Percentiles rank a stretch among this genome's conserved stretches.
Conservation (phyloP, 2,888 invertebrate genomes). For the Ashinkailepas kermadecensis region DNA sequence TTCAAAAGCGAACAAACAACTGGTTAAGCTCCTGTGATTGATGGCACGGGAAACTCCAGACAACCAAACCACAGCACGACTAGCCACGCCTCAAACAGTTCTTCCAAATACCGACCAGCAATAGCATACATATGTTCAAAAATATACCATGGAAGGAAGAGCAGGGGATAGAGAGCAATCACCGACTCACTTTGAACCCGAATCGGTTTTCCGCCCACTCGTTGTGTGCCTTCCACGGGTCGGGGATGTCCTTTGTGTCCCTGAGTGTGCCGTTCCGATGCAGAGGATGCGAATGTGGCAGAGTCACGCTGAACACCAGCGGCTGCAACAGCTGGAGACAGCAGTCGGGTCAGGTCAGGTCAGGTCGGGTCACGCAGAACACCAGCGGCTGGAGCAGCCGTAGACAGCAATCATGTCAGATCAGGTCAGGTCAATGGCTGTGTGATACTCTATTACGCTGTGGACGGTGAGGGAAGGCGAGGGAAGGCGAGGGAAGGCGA, state of each 20-base stretch:
- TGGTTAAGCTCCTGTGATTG: no score
- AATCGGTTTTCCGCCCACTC: slow-evolving; percentile 6
- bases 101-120: no score
- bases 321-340: slow-evolving; percentile 7
- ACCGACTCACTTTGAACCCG: neutral
- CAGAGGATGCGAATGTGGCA: slow-evolving; percentile 11
- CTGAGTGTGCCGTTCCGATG: slow-evolving; percentile 13
- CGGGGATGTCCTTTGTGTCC: neutral
- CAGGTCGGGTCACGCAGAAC: neutral
- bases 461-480: neutral
- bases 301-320: slow-evolving; percentile 11
- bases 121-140: no score
- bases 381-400: neutral
- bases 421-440: neutral
- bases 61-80: neutral
- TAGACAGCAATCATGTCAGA: neutral
- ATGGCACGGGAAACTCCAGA: no score
- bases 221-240: slow-evolving; percentile 16
- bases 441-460: neutral
- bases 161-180: no score
- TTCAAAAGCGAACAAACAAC: no score
- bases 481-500: no score
- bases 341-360: neutral
- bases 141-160: no score
- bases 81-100: neutral